phyloP scores from a whole-genome alignment of 2,113 vertebrate species.

The Morone chrysops region DNA sequence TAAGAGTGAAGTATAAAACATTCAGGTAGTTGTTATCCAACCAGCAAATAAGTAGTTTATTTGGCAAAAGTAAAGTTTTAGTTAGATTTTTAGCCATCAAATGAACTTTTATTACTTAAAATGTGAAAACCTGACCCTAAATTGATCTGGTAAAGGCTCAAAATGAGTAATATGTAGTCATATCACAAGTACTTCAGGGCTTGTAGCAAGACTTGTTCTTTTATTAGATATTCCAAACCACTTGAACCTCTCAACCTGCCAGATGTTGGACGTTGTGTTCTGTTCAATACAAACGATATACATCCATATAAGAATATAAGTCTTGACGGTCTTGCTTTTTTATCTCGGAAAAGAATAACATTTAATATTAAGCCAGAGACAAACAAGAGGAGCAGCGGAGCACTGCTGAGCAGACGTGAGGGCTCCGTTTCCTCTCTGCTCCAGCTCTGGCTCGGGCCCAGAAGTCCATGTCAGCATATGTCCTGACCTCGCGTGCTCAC shows the following conservation, averaged over 20 bases:
- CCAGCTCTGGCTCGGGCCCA: conserved; percentile 61
- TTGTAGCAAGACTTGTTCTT: background rate
- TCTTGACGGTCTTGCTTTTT: background rate
- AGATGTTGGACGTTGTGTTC: background rate
- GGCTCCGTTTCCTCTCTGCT: conserved; percentile 50
- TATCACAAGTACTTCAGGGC: background rate
- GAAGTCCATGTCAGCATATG: conserved; percentile 79
- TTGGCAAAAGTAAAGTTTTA: background rate
- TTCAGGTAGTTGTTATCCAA: background rate
- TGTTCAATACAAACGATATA: conserved; percentile 3
- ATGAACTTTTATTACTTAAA: background rate
- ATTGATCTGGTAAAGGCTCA: background rate
- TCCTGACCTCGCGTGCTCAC: conserved; percentile 76
- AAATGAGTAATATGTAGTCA: background rate
- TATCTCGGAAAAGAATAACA: background rate
- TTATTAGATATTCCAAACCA: background rate
- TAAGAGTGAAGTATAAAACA: background rate
- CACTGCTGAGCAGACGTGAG: conserved; percentile 42
- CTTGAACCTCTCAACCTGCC: background rate
- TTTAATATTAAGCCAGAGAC: conserved; percentile 39
- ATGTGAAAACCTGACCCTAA: background rate
- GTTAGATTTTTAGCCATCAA: background rate
- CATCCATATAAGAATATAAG: background rate
- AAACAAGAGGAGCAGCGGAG: conserved; percentile 31
- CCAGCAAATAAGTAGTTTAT: background rate